Base-by-base conservation (phyloP, 64 coral and sea anemone species). In the Montipora foliosa region DNA sequence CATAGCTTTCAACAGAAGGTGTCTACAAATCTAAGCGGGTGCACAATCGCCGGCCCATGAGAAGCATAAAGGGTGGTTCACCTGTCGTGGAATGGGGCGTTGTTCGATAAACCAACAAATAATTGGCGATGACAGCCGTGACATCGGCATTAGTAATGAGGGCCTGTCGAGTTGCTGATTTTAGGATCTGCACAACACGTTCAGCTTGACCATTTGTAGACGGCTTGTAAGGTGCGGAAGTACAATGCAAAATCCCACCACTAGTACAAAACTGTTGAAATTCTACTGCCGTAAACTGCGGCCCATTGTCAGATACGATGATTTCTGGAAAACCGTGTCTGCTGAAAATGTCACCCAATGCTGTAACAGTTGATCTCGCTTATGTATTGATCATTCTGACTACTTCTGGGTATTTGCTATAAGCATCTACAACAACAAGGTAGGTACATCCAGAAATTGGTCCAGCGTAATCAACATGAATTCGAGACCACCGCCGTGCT, bases 131-230 rank as follows among this genome's bases (percentile, higher is more conserved):
- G 70, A 79, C 84, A 17, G 24, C 73, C 37, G 59, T 16, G 44
- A 93, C 67, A 93, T 88, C 64, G 3, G 75, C 44, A 22, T 75
- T 55, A 75, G 92, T 89, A 77, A 72, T 76, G 47, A 67, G 76
- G 20, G 25, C 25, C 25, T 25, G 25, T 25, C 1, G 25, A 25
- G 1, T 1, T 25, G 25, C 25, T 25, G 87, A 59, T 58, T 94
- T 94, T 5, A 84, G 59, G 17, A 89, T 72, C 81, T 94, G 92
- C 13, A 89, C 87, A 58, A 89, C 80, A 46, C 78, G 70, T 89
- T 94, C 93, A 62, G 79, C 78, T 37, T 89, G 52, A 14, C 87
- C 93, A 76, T 94, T 94, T 51, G 93, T 84, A 47, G 79, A 89
- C 0, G 67, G 87, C 0, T 89, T 89, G 44, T 89, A 94, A 15